A percentile compares a stretch with the other conserved stretches of the same genome.
Conservation (phyloP, 2,113 vertebrate genomes). For the Gymnarchus niloticus region DNA sequence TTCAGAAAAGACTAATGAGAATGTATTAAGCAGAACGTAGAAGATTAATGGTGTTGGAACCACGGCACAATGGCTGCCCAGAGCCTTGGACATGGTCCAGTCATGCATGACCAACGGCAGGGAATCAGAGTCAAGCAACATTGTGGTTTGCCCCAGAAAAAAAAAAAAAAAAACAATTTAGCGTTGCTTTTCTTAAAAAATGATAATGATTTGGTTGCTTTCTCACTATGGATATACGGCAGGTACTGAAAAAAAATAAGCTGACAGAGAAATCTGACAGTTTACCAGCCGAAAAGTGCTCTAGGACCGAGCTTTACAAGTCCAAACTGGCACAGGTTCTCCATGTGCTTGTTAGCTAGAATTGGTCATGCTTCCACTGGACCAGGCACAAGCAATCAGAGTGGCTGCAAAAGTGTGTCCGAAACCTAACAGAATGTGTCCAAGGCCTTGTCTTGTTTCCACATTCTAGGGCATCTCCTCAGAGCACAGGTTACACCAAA, state of each 20-base stretch:
- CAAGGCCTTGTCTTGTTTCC: constrained; percentile 34
- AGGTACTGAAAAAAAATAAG: constrained; percentile 5
- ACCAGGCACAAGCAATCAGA: constrained; percentile 54
- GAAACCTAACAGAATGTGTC: constrained; percentile 46
- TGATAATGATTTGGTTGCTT: constrained; percentile 35
- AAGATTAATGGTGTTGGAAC: not conserved
- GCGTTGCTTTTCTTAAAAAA: constrained; percentile 26
- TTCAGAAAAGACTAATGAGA: not conserved
- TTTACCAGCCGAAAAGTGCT: constrained; percentile 46
- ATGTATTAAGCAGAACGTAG: constrained; percentile 3
- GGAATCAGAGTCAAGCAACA: constrained; percentile 32
- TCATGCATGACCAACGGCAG: constrained; percentile 30
- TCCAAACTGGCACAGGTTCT: constrained; percentile 20
- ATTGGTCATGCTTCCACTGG: constrained; percentile 35
- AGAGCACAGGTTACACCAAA: not conserved
- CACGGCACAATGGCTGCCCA: not conserved
- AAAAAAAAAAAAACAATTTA: constrained; percentile 25
- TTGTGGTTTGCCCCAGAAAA: constrained; percentile 12
- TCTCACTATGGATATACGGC: not conserved
- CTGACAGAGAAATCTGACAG: constrained; percentile 30
- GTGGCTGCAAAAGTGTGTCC: constrained; percentile 46
- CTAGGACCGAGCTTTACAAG: constrained; percentile 43
- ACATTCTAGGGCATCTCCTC: constrained; percentile 1
- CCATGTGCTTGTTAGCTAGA: constrained; percentile 52
- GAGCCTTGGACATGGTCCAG: constrained; percentile 35